A percentile compares a stretch with the other conserved stretches of the same genome.
Conservation (phyloP, 2,113 vertebrate genomes). For the Anser brachyrhynchus region DNA sequence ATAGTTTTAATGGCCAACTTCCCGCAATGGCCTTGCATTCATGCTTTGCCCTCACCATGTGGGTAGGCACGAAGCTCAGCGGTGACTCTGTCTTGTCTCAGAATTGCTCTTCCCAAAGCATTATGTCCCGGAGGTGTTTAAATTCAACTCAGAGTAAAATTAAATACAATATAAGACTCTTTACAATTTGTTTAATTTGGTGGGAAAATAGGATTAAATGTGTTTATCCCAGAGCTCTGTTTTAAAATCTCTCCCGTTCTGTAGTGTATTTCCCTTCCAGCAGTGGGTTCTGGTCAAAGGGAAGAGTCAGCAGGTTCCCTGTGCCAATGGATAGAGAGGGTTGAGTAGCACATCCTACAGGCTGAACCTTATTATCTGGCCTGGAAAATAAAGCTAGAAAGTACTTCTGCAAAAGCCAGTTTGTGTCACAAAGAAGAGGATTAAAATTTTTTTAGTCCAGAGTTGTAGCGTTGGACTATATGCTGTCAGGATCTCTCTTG, state of each 20-base stretch:
- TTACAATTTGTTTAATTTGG: not conserved
- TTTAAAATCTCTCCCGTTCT: not conserved
- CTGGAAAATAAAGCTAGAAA: not conserved
- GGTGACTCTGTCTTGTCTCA: not conserved
- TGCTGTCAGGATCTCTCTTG: not conserved
- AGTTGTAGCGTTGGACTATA: not conserved
- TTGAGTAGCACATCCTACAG: not conserved
- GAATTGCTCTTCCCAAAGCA: not conserved
- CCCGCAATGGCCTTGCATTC: not conserved
- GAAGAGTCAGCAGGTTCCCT: not conserved
- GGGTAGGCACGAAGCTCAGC: not conserved
- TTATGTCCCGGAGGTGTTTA: not conserved
- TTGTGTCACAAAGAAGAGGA: not conserved
- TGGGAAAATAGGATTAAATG: not conserved
- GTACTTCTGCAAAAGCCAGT: not conserved
- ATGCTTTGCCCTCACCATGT: rapidly evolving
- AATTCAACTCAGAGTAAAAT: conserved; percentile 2
- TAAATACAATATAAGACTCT: not conserved
- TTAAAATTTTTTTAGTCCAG: not conserved
- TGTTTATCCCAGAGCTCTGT: not conserved
- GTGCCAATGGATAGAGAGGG: not conserved
- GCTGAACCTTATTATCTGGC: not conserved
- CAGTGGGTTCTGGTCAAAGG: not conserved
- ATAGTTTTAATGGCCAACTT: not conserved
- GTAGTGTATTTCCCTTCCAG: not conserved